Evolutionary conservation across 2,113 vertebrate genomes (phyloP).

Genomic region (Elephas maximus): DNA sequence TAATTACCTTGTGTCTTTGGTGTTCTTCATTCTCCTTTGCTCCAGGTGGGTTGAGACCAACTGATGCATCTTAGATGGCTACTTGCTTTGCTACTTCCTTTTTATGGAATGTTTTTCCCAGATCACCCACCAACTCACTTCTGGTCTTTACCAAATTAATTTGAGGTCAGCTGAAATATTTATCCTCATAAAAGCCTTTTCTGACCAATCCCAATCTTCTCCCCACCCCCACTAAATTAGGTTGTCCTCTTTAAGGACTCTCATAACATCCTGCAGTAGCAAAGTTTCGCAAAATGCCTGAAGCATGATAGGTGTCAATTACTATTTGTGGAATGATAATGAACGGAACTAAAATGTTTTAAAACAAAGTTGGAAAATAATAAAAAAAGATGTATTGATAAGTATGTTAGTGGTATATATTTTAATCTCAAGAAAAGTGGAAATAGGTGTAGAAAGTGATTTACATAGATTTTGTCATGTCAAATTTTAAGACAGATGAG

Average conservation of each 20-base stretch:
- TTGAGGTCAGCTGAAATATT: neutral
- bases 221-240: neutral
- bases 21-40: no score
- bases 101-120: neutral
- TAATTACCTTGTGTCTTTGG: no score
- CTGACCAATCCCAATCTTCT: neutral
- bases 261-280: neutral
- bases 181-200: neutral
- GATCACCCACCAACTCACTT: neutral
- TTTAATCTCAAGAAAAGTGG: conserved; percentile 5
- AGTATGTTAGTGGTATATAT: neutral
- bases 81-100: neutral
- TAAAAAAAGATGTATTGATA: neutral
- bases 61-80: no score
- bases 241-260: neutral
- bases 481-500: conserved; percentile 1
- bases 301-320: neutral
- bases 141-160: neutral
- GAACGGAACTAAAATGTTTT: neutral
- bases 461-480: neutral
- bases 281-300: neutral
- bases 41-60: no score
- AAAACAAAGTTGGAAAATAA: neutral
- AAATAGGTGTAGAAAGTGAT: neutral
- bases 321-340: neutral